A percentile compares a stretch with the other conserved stretches of the same genome.
phyloP scores from a whole-genome alignment of 2,797 vertebrate genomes.

The Gambusia yucatana region DNA sequence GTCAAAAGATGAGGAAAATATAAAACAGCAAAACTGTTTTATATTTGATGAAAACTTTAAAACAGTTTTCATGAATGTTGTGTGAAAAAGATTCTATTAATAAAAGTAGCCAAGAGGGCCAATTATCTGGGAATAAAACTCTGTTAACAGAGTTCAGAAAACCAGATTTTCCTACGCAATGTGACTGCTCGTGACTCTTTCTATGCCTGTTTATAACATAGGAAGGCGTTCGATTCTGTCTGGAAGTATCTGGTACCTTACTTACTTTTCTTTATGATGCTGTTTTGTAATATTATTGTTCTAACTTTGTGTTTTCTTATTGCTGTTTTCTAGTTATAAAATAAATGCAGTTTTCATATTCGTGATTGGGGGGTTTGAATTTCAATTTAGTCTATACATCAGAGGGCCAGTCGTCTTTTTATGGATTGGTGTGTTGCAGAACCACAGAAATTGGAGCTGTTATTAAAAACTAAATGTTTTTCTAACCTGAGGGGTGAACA shows the following conservation, averaged over 20 bases:
- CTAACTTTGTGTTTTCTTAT: conserved; percentile 3
- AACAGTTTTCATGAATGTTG: not conserved
- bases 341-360: conserved; percentile 17
- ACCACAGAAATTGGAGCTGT: conserved; percentile 14
- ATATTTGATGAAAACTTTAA: not conserved
- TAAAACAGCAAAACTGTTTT: too few species aligned
- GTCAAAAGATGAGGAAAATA: too few species aligned
- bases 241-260: not conserved
- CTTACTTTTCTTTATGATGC: not conserved
- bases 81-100: not conserved
- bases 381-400: conserved; percentile 26
- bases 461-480: conserved; percentile 9
- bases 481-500: conserved; percentile 68
- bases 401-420: not conserved
- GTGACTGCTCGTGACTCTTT: not conserved
- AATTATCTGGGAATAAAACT: not conserved
- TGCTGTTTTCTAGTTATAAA: conserved; percentile 27
- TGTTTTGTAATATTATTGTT: not conserved
- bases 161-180: not conserved
- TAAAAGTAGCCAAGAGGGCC: not conserved
- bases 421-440: not conserved
- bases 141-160: not conserved
- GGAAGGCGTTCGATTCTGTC: not conserved
- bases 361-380: conserved; percentile 21
- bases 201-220: not conserved